These are phyloP conservation scores for Chaetops frenatus DNA, from an alignment of 2,113 vertebrate genomes.

Conservation along the genomic window DNA sequence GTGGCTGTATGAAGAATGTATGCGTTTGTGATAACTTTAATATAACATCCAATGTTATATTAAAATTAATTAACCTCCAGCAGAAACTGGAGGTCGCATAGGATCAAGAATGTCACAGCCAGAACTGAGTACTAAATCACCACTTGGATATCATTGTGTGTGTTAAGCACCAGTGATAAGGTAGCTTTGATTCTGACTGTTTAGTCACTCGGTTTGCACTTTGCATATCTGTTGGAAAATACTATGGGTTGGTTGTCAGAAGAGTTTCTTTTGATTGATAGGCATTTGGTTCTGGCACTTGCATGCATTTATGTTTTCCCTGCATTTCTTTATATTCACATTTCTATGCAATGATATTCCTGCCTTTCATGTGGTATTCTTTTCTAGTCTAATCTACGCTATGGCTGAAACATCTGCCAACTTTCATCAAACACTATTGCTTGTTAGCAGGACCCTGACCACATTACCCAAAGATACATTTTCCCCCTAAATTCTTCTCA, in stretches of 20 bases:
- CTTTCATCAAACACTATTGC: neutral
- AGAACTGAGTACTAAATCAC: neutral
- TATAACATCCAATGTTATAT: neutral
- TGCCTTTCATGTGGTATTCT: neutral
- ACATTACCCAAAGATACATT: neutral
- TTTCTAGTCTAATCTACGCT: neutral
- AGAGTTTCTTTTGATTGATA: neutral
- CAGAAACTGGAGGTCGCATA: neutral
- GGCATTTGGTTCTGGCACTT: neutral
- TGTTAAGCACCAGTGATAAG: neutral
- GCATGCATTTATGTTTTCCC: neutral
- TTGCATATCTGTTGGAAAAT: neutral
- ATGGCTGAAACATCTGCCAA: neutral
- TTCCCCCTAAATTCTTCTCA: neutral
- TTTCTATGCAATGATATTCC: neutral
- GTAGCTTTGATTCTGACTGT: neutral
- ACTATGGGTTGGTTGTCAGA: neutral
- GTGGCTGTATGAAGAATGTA: neutral
- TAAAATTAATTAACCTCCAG: too few relatives aligned
- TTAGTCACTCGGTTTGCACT: neutral
- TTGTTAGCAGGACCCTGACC: neutral
- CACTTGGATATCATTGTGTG: neutral
- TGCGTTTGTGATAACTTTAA: neutral
- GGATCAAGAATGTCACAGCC: neutral
- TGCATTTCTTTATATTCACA: neutral